phyloP scores from a whole-genome alignment of 2,888 invertebrate genomes.

The Lottia scabra region DNA sequence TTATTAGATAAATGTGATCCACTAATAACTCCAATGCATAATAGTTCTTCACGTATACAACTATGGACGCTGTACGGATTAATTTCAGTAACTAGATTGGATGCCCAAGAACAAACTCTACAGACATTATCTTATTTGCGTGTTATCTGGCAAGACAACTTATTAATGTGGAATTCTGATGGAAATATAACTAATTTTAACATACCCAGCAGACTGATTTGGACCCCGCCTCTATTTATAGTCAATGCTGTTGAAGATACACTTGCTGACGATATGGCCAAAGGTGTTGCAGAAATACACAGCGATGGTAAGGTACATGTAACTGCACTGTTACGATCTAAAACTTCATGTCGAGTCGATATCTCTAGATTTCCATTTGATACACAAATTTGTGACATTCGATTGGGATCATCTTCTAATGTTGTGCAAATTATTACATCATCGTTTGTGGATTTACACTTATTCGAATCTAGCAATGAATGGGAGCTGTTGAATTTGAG shows the following conservation, averaged over 20 bases:
- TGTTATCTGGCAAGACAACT: neutral
- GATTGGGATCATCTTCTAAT: neutral
- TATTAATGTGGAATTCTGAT: neutral
- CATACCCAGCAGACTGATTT: neutral
- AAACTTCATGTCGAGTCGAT: neutral
- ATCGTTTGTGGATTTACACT: neutral
- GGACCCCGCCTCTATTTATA: neutral
- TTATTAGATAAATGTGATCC: neutral
- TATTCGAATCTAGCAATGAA: neutral
- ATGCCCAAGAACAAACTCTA: neutral
- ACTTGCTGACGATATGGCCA: neutral
- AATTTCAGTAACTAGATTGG: neutral
- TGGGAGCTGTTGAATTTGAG: neutral
- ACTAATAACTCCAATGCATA: neutral
- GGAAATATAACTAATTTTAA: neutral
- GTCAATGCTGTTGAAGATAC: neutral
- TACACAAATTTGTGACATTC: neutral
- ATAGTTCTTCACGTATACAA: neutral
- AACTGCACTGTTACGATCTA: neutral
- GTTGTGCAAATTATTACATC: neutral
- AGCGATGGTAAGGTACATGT: neutral
- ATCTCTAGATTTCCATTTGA: neutral
- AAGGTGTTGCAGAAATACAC: neutral
- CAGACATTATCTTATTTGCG: neutral
- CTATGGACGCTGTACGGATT: neutral